Percentiles rank a stretch among this genome's conserved stretches.
Conservation (phyloP, 1,140 invertebrate species). For the Pogonus chalceus region DNA sequence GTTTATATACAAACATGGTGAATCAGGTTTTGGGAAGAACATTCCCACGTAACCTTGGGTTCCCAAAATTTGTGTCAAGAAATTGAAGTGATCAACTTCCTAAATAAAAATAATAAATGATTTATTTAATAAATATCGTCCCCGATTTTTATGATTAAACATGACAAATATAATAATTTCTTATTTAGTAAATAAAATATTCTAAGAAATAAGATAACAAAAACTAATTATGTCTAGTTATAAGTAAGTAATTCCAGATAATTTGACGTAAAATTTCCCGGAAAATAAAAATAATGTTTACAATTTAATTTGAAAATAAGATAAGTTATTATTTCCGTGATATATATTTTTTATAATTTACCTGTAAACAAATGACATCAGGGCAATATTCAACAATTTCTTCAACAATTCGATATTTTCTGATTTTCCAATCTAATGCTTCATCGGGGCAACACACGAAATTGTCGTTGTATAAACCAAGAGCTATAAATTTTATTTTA, state of each 20-base stretch:
- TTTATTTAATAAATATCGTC: too few relatives aligned
- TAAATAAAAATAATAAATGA: constrained; percentile 29
- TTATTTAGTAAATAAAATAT: too few relatives aligned
- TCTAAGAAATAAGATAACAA: too few relatives aligned
- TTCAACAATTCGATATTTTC: constrained; percentile 59
- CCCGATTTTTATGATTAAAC: too few relatives aligned
- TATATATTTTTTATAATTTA: too few relatives aligned
- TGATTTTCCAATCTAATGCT: constrained; percentile 57
- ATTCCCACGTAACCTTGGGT: constrained; percentile 57
- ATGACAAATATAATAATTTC: too few relatives aligned
- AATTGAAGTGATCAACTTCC: constrained; percentile 71
- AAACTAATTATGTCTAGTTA: too few relatives aligned
- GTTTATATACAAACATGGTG: constrained; percentile 62
- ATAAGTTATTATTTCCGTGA: too few relatives aligned
- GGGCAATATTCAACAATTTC: constrained; percentile 59
- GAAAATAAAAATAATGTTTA: too few relatives aligned
- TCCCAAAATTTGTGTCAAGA: constrained; percentile 49
- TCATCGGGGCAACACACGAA: constrained; percentile 62
- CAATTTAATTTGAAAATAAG: too few relatives aligned
- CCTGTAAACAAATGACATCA: constrained; percentile 66
- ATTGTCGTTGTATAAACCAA: constrained; percentile 61
- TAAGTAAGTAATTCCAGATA: too few relatives aligned
- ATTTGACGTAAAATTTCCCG: too few relatives aligned
- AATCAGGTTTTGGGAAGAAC: constrained; percentile 71
- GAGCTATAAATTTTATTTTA: constrained; percentile 49